Base-by-base conservation (phyloP, 2,888 invertebrate species). In the Thymelicus lineola region DNA sequence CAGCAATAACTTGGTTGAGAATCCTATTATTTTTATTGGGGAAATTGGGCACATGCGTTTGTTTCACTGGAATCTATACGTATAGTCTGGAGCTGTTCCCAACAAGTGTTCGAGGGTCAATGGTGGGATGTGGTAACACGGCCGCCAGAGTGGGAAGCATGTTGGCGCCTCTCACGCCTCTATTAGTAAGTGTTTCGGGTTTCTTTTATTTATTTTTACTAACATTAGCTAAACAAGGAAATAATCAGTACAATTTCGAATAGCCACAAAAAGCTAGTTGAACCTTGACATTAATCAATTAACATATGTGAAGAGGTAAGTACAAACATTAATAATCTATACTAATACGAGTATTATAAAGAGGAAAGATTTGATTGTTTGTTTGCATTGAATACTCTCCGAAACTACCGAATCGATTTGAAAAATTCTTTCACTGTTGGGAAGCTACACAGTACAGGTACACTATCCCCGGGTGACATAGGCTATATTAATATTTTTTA, bases 11-110 rank as follows among this genome's bases (percentile, higher is more conserved):
- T 12, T 90, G 89, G 90, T 75, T 89, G n/a, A 89, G 88, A 73
- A 71, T 91, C 0, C 12, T 81, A 0, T 72, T 91, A 28, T 91
- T 91, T 71, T 74, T 90, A 45, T 50, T 84, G 12, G 87, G 88
- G 7, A 91, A 91, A 77, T 75, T 89, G 1, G 86, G 85, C 7
- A 86, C 88, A 0, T 88, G 88, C 0, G 78, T 90, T 38, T 90
- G 90, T 67, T 90, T 90, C 50, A 90, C 90, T 45, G 88, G 89
- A 1, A 85, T 89, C 50, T 89, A 86, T 69, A 91, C 90, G 0
- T 91, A 90, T 70, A 87, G 87, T 50, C 75, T 91, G 73, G 90
- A 91, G 72, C 72, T 90, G 17, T 90, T 90, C 66, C 91, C 91
- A 0, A 90, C 91, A 0, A 90, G 89, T 55, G 88, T 88, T 1